Evolutionary conservation across 23 tunicate species (phyloP).

Genomic region (Halocynthia aurantium): DNA sequence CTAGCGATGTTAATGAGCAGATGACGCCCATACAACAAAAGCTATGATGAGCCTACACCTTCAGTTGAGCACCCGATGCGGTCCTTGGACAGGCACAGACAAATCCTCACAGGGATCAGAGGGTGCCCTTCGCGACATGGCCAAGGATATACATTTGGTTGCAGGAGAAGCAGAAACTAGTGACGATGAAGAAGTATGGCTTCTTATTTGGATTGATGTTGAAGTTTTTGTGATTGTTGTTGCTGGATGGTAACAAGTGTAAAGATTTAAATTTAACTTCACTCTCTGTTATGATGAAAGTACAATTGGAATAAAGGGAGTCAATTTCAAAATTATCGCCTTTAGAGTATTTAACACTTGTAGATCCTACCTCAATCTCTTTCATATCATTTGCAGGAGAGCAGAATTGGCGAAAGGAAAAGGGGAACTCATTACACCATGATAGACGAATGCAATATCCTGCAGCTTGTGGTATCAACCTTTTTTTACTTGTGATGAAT

Average conservation of each 20-base stretch:
- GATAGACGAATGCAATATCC: constrained; percentile 17
- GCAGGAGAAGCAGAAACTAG: constrained; percentile 12
- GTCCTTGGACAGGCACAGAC: constrained; percentile 9
- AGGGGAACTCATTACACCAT: constrained; percentile 15
- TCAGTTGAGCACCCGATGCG: constrained; percentile 12
- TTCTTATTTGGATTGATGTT: too few relatives aligned
- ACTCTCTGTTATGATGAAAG: neutral
- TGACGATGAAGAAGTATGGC: constrained; percentile 3
- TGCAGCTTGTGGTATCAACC: constrained; percentile 5
- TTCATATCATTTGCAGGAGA: constrained; percentile 1
- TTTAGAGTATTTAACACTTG: neutral
- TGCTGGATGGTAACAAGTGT: too few relatives aligned
- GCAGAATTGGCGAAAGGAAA: constrained; percentile 17
- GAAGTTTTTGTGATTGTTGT: too few relatives aligned
- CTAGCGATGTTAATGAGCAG: neutral
- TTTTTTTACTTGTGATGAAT: neutral
- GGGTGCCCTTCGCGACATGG: constrained; percentile 22
- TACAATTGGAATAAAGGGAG: neutral
- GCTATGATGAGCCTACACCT: constrained; percentile 17
- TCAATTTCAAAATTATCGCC: neutral
- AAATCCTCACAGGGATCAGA: constrained; percentile 19
- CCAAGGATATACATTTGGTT: constrained; percentile 11
- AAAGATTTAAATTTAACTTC: too few relatives aligned
- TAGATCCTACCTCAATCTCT: neutral
- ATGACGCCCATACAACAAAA: constrained; percentile 9